A percentile compares a stretch with the other conserved stretches of the same genome.
Evolutionary conservation across 2,113 vertebrate species (phyloP).

Genomic region (Laticauda laticaudata): DNA sequence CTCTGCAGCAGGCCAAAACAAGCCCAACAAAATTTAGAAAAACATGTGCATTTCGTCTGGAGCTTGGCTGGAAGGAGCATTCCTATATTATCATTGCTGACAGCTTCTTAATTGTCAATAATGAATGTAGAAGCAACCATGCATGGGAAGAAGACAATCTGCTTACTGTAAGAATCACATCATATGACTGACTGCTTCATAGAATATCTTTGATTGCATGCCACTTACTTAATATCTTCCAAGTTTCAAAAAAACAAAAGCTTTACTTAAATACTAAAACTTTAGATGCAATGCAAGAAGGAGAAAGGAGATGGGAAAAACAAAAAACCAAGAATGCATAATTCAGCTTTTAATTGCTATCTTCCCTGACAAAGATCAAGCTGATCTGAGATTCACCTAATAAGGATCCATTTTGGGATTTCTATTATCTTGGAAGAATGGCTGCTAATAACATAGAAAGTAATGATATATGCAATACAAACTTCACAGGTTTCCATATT

Average conservation of each 20-base stretch:
- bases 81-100: conserved; percentile 46
- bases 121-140: conserved; percentile 54
- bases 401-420: not conserved
- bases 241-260: not conserved
- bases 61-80: conserved; percentile 55
- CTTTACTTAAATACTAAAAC: conserved; percentile 6
- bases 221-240: not conserved
- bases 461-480: not conserved
- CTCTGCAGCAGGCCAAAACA: conserved; percentile 64
- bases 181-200: not conserved
- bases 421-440: not conserved
- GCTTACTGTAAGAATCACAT: not conserved
- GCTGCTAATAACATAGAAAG: not conserved
- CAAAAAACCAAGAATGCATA: not conserved
- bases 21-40: conserved; percentile 60
- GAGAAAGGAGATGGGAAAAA: too few relatives aligned
- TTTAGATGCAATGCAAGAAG: conserved; percentile 28
- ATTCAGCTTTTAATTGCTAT: conserved; percentile 14
- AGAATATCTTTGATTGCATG: not conserved
- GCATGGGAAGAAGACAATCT: conserved; percentile 38
- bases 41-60: conserved; percentile 58
- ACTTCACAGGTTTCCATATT: not conserved
- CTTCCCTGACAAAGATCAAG: not conserved
- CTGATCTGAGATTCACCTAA: not conserved
- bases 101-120: conserved; percentile 57